A percentile compares a stretch with the other conserved stretches of the same genome.
Conservation (phyloP, 1,140 invertebrate species). For the Sitophilus oryzae region DNA sequence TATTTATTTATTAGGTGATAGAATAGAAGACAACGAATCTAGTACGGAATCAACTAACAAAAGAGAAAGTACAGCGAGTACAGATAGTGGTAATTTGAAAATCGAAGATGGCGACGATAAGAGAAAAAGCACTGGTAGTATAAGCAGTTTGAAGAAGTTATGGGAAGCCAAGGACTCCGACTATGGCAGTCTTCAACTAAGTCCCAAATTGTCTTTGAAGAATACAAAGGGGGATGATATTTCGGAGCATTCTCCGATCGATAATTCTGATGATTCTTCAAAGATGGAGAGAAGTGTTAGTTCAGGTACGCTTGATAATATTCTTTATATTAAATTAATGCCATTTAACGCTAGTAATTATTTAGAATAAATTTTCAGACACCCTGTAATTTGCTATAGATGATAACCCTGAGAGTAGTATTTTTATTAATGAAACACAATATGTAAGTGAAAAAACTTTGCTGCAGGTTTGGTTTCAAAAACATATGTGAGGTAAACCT, state of each 20-base stretch:
- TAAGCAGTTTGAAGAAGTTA: slow-evolving; percentile 85
- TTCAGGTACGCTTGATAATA: slow-evolving; percentile 29
- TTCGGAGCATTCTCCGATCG: slow-evolving; percentile 32
- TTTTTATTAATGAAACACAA: too few relatives aligned
- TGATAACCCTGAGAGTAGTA: too few relatives aligned
- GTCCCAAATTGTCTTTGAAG: slow-evolving; percentile 57
- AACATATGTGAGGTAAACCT: too few relatives aligned
- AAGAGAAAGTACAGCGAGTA: slow-evolving; percentile 43
- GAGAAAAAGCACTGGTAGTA: slow-evolving; percentile 85
- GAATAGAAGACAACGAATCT: slow-evolving; percentile 42
- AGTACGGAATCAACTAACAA: slow-evolving; percentile 28
- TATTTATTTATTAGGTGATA: slow-evolving; percentile 28
- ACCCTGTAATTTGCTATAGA: too few relatives aligned
- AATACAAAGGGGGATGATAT: slow-evolving; percentile 41
- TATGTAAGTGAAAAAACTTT: too few relatives aligned
- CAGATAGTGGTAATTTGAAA: slow-evolving; percentile 39
- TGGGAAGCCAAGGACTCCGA: slow-evolving; percentile 70
- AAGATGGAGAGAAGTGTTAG: slow-evolving; percentile 43
- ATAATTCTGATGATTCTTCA: slow-evolving; percentile 36
- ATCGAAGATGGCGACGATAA: slow-evolving; percentile 74
- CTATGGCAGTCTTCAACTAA: slow-evolving; percentile 47
- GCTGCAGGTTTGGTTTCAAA: too few relatives aligned
- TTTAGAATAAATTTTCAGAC: too few relatives aligned
- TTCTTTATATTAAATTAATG: too few relatives aligned
- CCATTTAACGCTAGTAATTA: too few relatives aligned